Conservation (phyloP, 2,888 invertebrate genomes). For the Nesidiocoris tenuis region DNA sequence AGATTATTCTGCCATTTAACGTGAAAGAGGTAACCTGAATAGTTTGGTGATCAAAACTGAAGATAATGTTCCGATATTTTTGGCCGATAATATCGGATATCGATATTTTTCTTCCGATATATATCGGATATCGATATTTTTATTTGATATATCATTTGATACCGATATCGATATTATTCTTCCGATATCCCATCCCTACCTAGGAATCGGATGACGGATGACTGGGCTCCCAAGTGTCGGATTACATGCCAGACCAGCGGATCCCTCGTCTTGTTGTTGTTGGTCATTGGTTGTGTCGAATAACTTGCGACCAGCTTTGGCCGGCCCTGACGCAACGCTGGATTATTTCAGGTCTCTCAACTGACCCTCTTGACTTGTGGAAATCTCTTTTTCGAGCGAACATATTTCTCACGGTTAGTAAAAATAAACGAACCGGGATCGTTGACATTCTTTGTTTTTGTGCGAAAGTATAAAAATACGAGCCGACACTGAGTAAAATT, state of each 20-base stretch:
- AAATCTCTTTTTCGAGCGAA: not conserved
- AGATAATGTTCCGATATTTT: too few species aligned
- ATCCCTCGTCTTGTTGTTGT: not conserved
- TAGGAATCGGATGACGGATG: not conserved
- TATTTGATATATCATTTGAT: too few species aligned
- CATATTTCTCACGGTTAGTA: not conserved
- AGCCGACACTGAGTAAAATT: too few species aligned
- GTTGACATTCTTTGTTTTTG: not conserved
- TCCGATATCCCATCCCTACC: too few species aligned
- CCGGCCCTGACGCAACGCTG: conserved; percentile 30
- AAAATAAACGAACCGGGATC: not conserved
- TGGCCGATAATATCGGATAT: too few species aligned
- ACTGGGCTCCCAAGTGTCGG: not conserved
- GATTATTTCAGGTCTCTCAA: conserved; percentile 34
- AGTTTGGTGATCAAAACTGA: too few species aligned
- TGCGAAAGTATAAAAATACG: too few species aligned
- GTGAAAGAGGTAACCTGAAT: too few species aligned
- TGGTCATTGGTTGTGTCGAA: not conserved
- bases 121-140: too few species aligned
- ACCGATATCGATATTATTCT: too few species aligned
- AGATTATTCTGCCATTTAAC: too few species aligned
- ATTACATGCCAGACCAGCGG: not conserved
- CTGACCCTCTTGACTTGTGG: not conserved
- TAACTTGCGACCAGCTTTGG: not conserved
- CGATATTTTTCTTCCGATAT: too few species aligned